A percentile compares a stretch with the other conserved stretches of the same genome.
Conservation (phyloP, 2,113 vertebrate genomes). For the Brachyhypopomus gauderio region DNA sequence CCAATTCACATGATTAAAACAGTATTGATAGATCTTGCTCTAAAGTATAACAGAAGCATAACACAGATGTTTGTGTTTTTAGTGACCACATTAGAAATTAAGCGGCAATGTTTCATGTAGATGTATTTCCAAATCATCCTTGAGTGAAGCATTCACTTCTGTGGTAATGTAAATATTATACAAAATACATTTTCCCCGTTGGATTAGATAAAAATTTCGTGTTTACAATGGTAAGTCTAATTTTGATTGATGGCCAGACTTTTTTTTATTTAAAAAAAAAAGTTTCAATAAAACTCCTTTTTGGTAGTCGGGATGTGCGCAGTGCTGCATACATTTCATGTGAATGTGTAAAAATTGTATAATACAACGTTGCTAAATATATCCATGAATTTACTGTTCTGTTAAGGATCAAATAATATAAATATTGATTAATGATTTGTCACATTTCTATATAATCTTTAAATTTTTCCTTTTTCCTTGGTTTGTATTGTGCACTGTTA, state of each 20-base stretch:
- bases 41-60: not conserved
- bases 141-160: constrained; percentile 21
- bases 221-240: constrained; percentile 69
- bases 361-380: not conserved
- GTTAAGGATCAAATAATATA: not conserved
- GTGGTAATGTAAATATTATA: constrained; percentile 68
- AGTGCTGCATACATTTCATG: not conserved
- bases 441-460: not conserved
- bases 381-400: not conserved
- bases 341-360: constrained; percentile 15
- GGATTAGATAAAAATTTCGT: constrained; percentile 39
- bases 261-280: not conserved
- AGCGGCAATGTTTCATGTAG: not conserved
- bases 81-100: not conserved
- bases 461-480: not conserved
- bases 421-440: not conserved
- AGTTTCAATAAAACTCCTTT: constrained; percentile 1
- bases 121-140: constrained; percentile 1
- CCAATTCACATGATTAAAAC: not conserved
- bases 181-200: constrained; percentile 46
- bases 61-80: not conserved
- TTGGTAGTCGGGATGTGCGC: not conserved
- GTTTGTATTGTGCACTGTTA: not conserved
- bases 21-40: not conserved
- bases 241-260: not conserved